Percentiles rank a stretch among this genome's conserved stretches.
Conservation (phyloP, 2,888 invertebrate species). For the Lithophane leautieri region DNA sequence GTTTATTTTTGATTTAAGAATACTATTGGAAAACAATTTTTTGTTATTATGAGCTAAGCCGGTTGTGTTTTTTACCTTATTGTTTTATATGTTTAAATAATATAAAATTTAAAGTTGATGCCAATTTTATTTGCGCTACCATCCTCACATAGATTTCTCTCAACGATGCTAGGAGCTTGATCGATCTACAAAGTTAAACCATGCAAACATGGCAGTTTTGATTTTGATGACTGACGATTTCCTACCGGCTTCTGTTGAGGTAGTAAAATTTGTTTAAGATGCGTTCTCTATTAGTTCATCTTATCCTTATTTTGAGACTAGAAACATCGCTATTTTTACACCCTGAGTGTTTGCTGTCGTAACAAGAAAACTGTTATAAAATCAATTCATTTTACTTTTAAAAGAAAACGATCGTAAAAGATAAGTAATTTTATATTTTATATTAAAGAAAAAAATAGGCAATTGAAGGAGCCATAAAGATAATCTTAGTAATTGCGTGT, state of each 20-base stretch:
- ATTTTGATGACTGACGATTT: not conserved
- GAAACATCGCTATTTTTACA: conserved; percentile 30
- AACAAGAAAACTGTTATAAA: conserved; percentile 30
- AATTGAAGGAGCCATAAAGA: conserved; percentile 32
- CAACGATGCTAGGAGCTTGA: not conserved
- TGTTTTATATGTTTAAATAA: not conserved
- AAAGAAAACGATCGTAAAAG: conserved; percentile 35
- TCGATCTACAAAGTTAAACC: not conserved
- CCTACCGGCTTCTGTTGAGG: not conserved
- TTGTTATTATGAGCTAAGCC: not conserved
- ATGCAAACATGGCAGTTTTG: not conserved
- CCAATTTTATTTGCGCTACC: not conserved
- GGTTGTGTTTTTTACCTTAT: not conserved
- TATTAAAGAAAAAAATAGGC: conserved; percentile 19
- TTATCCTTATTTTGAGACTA: conserved; percentile 28
- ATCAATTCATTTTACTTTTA: conserved; percentile 31
- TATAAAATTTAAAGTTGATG: not conserved
- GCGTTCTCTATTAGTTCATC: not conserved
- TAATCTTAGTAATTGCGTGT: conserved; percentile 40
- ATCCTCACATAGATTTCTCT: not conserved
- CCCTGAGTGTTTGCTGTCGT: conserved; percentile 55
- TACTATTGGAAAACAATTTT: not conserved
- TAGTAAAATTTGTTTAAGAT: conserved; percentile 13
- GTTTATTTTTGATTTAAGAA: not conserved
- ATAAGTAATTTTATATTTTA: conserved; percentile 29